Base-by-base conservation (phyloP, 2,888 invertebrate genomes). In the Isoperla grammatica region DNA sequence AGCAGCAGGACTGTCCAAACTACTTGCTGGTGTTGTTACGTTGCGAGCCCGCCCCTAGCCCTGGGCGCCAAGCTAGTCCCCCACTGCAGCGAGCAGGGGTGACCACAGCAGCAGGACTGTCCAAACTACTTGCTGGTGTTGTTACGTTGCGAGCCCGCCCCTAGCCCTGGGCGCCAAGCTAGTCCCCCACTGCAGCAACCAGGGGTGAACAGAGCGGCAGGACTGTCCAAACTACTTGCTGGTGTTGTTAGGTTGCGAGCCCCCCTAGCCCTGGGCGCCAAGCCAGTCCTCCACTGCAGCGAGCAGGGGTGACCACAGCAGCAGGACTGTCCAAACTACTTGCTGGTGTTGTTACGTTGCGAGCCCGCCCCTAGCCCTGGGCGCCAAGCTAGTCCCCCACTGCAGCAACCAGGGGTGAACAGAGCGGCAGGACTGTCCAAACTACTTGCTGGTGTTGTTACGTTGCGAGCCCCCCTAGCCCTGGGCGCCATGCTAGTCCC, bases 261-360 rank as follows among this genome's bases (percentile, higher is more conserved):
- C 66, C 69, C 45, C 45, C 45, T 9, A 8, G 45, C 45, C 19
- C 5, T 5, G 17, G 45, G 45, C 45, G 17, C 15, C 45, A 15
- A 8, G 5, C 15, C 15, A 8, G 13, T 11, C 45, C 15, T 6
- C 29, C 29, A 29, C 29, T 29, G 29, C 29, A 29, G 29, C 29
- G 8, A 12, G 3, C 15, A 40, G 40, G 40, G 40, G 40, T 40
- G 15, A 6, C 5, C 40, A 40, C 6, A 37, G 37, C 37, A 40
- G 15, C 40, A 40, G n/a, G 40, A 40, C 3, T 40, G 40, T 40
- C 3, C 29, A 29, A 4, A 29, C 29, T 8, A 6, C 29, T 4
- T 29, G 8, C 29, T n/a, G n/a, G n/a, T n/a, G n/a, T n/a, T n/a
- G 73, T 71, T 73, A 70, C 22, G 61, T 63, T 56, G 61, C 61